Evolutionary conservation across 2,797 vertebrate genomes (phyloP).

Genomic region (Rhinichthys osculus): DNA sequence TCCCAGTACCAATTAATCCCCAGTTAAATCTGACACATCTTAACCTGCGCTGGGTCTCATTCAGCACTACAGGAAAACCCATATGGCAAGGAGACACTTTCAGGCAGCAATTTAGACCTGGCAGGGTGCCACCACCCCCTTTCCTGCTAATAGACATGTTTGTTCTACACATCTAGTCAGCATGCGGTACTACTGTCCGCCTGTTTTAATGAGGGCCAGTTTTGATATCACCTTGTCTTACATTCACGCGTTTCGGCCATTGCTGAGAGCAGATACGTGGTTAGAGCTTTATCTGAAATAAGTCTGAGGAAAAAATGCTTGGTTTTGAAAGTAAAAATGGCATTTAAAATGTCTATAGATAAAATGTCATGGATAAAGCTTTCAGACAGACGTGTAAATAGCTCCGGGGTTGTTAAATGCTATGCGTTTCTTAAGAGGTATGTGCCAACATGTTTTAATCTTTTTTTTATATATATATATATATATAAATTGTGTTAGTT

Average conservation of each 20-base stretch:
- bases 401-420: not conserved
- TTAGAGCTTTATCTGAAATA: not conserved
- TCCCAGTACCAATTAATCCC: slow-evolving; percentile 92
- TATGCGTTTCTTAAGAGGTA: not conserved
- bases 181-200: slow-evolving; percentile 58
- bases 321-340: not conserved
- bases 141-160: slow-evolving; percentile 87
- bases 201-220: slow-evolving; percentile 62
- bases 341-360: not conserved
- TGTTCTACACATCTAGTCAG: slow-evolving; percentile 85
- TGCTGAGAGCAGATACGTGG: slow-evolving; percentile 6
- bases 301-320: not conserved
- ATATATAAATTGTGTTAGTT: not conserved
- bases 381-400: not conserved
- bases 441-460: not conserved
- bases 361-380: not conserved
- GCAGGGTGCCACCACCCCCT: slow-evolving; percentile 77
- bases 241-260: slow-evolving; percentile 31
- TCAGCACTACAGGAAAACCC: slow-evolving; percentile 88
- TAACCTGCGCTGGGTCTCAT: slow-evolving; percentile 89
- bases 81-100: slow-evolving; percentile 82
- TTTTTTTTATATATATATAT: too few species aligned
- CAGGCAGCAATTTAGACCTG: slow-evolving; percentile 81
- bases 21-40: slow-evolving; percentile 90
- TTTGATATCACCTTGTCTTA: slow-evolving; percentile 60